Evolutionary conservation across 2,888 invertebrate species (phyloP), one percentile per base, ranked within the genome.

Genomic region (Thymelicus acteon): DNA sequence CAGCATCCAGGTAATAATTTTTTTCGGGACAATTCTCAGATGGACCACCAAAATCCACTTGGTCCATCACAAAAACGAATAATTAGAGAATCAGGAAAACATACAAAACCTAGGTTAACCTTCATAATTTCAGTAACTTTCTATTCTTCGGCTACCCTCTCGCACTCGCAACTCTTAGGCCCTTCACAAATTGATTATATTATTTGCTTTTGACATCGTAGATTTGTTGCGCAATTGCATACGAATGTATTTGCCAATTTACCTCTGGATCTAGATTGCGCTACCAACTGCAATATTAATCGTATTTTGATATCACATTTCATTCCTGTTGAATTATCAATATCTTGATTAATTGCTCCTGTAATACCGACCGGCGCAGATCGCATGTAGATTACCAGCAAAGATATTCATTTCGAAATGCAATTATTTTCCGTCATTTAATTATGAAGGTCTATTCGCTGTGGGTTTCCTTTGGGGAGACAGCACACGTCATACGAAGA

Each of bases 241-340:
- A 48, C 49, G 8, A 40, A 47, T 37, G 39, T 58, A 60, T 60
- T 39, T 31, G 60, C 60, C 70, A 65, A 64, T 65, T 64, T 60
- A 70, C 63, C 15, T 39, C 8, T 13, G 52, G 49, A 70, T 70
- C 63, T 60, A 63, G 64, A 70, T 70, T 64, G 39, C 58, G 44
- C 37, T 49, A 60, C 52, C 15, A 7, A 24, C 60, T 70, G 64
- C 70, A 70, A 65, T 70, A 70, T 70, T 70, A 64, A 70, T 70
- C 60, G 70, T 65, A 70, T 70, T 70, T 64, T 65, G 70, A 70
- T 70, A 70, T 70, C 70, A 65, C 70, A 70, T 70, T 70, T 70
- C 70, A 70, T 70, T 70, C 70, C 63, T 52, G 70, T 65, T 70
- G 70, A 70, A 70, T 70, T 70, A 70, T 70, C 70, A 70, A 65